Conservation (phyloP, 2,888 invertebrate species). For the Trachelus stipa region DNA sequence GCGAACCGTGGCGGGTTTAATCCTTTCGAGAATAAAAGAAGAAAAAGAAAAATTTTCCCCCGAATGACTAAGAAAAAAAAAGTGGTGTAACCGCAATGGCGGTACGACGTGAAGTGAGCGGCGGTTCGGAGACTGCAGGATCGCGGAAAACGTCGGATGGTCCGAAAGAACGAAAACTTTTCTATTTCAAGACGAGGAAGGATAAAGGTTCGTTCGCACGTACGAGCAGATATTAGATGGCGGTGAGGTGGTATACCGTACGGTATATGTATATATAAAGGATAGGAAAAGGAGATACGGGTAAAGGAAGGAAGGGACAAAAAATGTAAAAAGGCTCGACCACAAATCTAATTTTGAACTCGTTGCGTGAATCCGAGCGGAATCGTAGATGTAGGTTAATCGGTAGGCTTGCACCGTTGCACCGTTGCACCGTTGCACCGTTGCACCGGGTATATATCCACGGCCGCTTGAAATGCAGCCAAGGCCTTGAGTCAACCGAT, state of each 20-base stretch:
- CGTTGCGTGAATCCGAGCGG: conserved; percentile 2
- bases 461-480: neutral
- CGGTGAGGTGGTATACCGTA: neutral
- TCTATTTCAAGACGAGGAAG: neutral
- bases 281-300: neutral
- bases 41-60: neutral
- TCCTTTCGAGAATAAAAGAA: neutral
- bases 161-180: neutral
- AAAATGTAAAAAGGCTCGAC: neutral
- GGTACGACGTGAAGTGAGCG: too few species aligned
- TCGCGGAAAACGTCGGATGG: neutral
- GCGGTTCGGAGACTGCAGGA: neutral
- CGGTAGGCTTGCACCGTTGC: conserved; percentile 10
- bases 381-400: conserved; percentile 17
- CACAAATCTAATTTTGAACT: conserved; percentile 10
- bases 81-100: neutral
- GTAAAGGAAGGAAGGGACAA: neutral
- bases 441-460: neutral
- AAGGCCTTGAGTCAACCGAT: neutral
- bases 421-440: conserved; percentile 5
- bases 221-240: neutral
- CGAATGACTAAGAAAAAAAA: neutral
- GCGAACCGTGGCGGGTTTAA: neutral
- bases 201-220: neutral
- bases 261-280: neutral